These are phyloP conservation scores for Apistogramma diplotaenia DNA, from an alignment of 2,113 vertebrate genomes.

Conservation along the genomic window DNA sequence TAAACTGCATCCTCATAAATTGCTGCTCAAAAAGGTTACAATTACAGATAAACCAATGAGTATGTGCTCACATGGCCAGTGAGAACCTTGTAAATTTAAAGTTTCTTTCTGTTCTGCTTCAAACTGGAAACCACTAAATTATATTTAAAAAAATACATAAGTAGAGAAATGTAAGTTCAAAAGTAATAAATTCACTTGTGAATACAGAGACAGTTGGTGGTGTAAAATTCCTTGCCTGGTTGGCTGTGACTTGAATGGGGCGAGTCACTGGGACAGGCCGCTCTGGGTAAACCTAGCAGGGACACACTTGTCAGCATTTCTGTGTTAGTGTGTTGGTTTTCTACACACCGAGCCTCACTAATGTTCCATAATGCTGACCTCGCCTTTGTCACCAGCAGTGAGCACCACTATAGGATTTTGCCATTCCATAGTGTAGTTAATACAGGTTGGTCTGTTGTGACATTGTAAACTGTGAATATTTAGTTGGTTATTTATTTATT, in stretches of 20 bases:
- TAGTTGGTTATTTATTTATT: too few species aligned
- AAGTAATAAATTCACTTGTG: background rate
- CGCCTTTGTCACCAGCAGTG: slow-evolving; percentile 59
- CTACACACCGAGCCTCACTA: slow-evolving; percentile 46
- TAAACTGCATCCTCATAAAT: background rate
- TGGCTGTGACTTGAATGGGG: slow-evolving; percentile 21
- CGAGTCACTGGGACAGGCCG: slow-evolving; percentile 22
- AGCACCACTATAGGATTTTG: slow-evolving; percentile 12
- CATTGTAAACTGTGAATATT: background rate
- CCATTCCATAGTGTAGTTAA: background rate
- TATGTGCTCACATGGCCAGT: background rate
- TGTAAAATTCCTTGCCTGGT: background rate
- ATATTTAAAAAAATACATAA: too few species aligned
- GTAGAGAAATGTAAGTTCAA: background rate
- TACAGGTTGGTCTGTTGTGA: background rate
- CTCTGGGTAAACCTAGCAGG: slow-evolving; percentile 49
- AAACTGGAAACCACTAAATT: too few species aligned
- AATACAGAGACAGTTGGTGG: background rate
- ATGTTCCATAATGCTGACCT: slow-evolving; percentile 69
- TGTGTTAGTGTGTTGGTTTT: slow-evolving; percentile 40
- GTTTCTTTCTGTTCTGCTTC: too few species aligned
- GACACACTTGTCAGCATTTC: slow-evolving; percentile 75
- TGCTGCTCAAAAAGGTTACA: background rate
- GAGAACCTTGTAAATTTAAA: too few species aligned
- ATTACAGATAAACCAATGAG: background rate